Conservation (phyloP, 1,140 invertebrate genomes). For the Ceratosolen fusciceps region DNA sequence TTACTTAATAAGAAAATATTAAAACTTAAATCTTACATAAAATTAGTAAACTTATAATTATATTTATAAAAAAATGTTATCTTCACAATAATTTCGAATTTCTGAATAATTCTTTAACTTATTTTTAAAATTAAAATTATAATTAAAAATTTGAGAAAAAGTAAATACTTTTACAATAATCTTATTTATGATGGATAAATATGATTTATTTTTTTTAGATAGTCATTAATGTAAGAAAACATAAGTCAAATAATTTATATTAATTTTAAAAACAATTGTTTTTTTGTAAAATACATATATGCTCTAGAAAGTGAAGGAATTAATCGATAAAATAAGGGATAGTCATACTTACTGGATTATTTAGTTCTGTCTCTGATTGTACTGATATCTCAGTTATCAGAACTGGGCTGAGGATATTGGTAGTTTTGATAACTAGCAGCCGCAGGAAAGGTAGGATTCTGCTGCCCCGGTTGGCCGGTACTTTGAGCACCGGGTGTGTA, state of each 20-base stretch:
- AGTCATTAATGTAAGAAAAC: no score
- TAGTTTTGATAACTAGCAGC: slow-evolving; percentile 69
- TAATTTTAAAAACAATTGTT: no score
- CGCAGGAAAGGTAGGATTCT: slow-evolving; percentile 68
- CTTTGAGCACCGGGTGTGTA: slow-evolving; percentile 62
- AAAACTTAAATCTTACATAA: not conserved
- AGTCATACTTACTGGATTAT: slow-evolving; percentile 56
- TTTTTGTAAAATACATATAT: not conserved
- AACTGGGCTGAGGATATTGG: slow-evolving; percentile 66
- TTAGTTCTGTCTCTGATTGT: slow-evolving; percentile 49
- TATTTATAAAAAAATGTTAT: no score
- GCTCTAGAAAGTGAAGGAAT: slow-evolving; percentile 24
- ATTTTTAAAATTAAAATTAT: slow-evolving; percentile 6
- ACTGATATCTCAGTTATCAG: slow-evolving; percentile 63
- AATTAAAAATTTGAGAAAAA: not conserved
- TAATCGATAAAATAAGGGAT: slow-evolving; percentile 33
- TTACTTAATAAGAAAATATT: no score
- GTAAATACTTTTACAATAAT: no score
- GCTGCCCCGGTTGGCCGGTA: slow-evolving; percentile 61
- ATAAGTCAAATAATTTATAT: no score
- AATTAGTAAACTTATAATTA: no score
- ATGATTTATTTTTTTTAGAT: no score
- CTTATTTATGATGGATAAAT: no score
- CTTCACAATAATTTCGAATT: no score
- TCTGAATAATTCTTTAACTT: no score